A percentile compares a stretch with the other conserved stretches of the same genome.
These are phyloP conservation scores for Calliopsis andreniformis DNA, from an alignment of 1,140 invertebrate genomes.

Conservation along the genomic window DNA sequence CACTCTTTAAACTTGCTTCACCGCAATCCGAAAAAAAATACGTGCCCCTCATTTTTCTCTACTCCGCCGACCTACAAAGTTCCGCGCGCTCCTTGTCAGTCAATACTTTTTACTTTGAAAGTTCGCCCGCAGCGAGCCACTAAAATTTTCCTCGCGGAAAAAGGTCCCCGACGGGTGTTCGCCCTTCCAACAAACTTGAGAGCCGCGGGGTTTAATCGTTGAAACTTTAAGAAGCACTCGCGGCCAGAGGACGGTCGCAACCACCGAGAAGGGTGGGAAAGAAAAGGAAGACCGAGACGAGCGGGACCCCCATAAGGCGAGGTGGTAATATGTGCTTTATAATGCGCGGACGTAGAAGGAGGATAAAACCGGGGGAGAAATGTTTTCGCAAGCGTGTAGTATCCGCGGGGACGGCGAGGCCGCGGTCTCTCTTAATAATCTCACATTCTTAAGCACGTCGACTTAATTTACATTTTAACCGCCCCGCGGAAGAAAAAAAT, in stretches of 20 bases:
- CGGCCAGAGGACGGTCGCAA: neutral
- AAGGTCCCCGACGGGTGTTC: neutral
- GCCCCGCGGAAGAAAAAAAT: conserved; percentile 55
- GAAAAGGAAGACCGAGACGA: conserved; percentile 21
- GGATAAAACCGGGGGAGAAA: conserved; percentile 53
- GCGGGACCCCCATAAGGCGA: conserved; percentile 30
- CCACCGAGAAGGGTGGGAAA: conserved; percentile 1
- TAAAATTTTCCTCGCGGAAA: neutral
- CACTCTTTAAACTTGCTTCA: no score
- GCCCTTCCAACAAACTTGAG: conserved; percentile 8
- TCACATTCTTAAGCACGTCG: conserved; percentile 72
- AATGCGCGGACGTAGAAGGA: conserved; percentile 43
- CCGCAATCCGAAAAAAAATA: no score
- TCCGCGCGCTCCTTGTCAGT: no score
- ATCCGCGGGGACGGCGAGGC: conserved; percentile 46
- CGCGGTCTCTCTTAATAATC: conserved; percentile 68
- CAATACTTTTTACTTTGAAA: neutral
- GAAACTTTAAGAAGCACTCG: conserved; percentile 43
- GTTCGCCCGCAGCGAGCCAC: neutral
- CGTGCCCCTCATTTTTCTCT: no score
- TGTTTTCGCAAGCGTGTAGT: conserved; percentile 59
- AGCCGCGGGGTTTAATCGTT: conserved; percentile 2
- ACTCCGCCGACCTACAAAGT: no score
- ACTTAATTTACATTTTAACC: conserved; percentile 75
- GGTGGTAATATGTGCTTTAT: conserved; percentile 61